Evolutionary conservation across 2,113 vertebrate genomes (phyloP), one percentile per base, ranked within the genome.

Genomic region (Clarias macrocephalus): DNA sequence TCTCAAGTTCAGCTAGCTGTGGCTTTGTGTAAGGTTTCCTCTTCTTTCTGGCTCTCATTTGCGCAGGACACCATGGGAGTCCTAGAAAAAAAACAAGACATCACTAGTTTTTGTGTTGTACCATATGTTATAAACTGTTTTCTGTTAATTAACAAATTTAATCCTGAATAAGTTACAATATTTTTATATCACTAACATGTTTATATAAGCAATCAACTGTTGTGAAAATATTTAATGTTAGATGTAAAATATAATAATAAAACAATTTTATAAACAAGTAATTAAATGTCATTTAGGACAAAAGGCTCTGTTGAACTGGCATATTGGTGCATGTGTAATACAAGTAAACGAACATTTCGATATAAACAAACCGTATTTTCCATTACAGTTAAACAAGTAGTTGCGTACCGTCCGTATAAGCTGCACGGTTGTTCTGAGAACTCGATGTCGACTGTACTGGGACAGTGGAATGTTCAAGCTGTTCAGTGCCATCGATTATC

Each of bases 11-110:
- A 77, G 96, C 96, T 70, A 99, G 96, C 94, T 98, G 97, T 81
- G 95, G 95, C 89, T 99, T 99, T 28, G 97, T 95, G 93, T 99
- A 98, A 28, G 97, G 98, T 92, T 98, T 98, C 91, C 97, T 96
- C 94, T 99, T 99, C 94, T 97, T 98, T 91, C 96, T 96, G 80
- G 95, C 94, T 91, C 94, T 97, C 93, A 95, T 95, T 84, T 96
- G 97, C 85, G 96, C 94, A 19, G 96, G 95, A 91, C 96, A 96
- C 97, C 98, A 98, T 33, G 96, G 93, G 88, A 96, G 94, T 94
- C 96, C 97, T 98, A 95, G 60, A 86, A 83, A 48, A 80, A 81
- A 12, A 48, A 82, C 72, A 15, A 81, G 59, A 8, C 18, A 57
- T 57, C 10, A 80, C 33, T 73, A 13, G 21, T 52, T 19, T 73